Evolutionary conservation across 1,140 invertebrate genomes (phyloP), one percentile per base, ranked within the genome.

Genomic region (Drosophila watanabei): DNA sequence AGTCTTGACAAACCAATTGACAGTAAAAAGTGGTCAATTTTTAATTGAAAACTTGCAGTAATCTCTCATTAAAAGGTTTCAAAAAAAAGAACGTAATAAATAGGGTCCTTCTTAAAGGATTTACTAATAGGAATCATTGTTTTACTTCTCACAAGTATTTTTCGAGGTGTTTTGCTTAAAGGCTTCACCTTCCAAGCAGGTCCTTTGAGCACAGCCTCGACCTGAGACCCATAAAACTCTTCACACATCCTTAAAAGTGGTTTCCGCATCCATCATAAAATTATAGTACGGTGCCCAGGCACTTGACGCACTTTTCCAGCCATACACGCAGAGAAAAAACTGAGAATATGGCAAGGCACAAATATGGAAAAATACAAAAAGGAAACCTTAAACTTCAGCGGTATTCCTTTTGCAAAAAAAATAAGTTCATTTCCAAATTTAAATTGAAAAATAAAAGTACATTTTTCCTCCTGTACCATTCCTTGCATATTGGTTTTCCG

Each of bases 231-330:
- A 28, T 65, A 65, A 68, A 68, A 20, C 60, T n/a, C 14, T 28
- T 65, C 10, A 32, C 68, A 46, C 68, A 24, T 69, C 18, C 33
- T 11, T 39, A 39, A 39, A 18, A 32, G 24, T 16, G 24, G 28
- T 46, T 45, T 20, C 13, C 20, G 41, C 49, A 68, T 65, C 68
- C 62, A 79, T 82, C 79, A 87, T 82, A 82, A 86, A 86, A 86
- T 86, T 82, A 82, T 69, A 28, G 4, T 5, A 86, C 59, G 75
- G 57, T 35, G 16, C 18, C 28, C 14, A 28, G 64, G 69, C 65
- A 73, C 73, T 78, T 85, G 64, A 81, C 57, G 45, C 39, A 20
- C n/a, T 30, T 41, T 24, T 10, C 4, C 5, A 28, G 16, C 3
- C 4, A 10, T 8, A 24, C 52, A 56, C 14, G 0, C 0, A 6